These are phyloP conservation scores for Eulemur macaco DNA, from an alignment of 2,113 vertebrate genomes.

Conservation along the genomic window DNA sequence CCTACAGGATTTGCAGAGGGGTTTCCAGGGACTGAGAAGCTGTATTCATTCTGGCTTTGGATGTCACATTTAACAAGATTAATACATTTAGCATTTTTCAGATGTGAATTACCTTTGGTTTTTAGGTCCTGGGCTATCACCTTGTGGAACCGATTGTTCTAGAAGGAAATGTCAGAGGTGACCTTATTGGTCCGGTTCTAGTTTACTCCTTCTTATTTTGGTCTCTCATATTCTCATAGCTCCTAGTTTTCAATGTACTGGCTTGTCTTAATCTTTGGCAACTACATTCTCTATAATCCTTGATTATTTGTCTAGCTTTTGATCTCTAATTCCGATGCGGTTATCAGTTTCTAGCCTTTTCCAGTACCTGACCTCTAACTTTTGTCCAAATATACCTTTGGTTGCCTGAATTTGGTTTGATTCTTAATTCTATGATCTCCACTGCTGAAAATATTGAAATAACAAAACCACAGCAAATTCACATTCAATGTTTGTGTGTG, in stretches of 20 bases:
- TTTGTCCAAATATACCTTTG: neutral
- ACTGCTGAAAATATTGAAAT: neutral
- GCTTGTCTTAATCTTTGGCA: neutral
- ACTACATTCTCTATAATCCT: neutral
- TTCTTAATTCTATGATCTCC: neutral
- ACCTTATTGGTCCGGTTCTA: neutral
- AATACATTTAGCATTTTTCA: neutral
- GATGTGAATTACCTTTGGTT: neutral
- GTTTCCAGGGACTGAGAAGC: neutral
- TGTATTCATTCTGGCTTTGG: neutral
- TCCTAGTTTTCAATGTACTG: neutral
- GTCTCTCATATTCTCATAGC: neutral
- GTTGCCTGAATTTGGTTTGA: neutral
- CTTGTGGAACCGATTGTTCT: neutral
- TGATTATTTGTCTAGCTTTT: neutral
- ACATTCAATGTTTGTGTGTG: neutral
- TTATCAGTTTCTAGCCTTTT: neutral
- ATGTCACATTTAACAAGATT: neutral
- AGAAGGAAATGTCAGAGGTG: neutral
- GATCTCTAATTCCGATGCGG: neutral
- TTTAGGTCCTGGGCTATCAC: neutral
- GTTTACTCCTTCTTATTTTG: neutral
- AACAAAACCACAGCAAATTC: neutral
- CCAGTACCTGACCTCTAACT: neutral
- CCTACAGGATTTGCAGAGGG: neutral